Conservation (phyloP, 2,113 vertebrate genomes). For the Struthio camelus region DNA sequence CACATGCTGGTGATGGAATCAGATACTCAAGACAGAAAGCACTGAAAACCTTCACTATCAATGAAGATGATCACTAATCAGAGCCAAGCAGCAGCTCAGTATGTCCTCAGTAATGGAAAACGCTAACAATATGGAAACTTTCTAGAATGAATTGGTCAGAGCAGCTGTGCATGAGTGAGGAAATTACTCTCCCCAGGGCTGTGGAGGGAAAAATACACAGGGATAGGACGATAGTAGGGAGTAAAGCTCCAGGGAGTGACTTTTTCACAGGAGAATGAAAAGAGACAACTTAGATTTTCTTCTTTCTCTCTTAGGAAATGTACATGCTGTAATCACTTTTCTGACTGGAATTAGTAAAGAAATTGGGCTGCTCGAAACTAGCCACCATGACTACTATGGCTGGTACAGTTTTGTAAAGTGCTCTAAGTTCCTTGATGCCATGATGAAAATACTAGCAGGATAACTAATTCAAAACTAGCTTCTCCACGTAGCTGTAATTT, state of each 20-base stretch:
- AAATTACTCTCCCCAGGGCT: background rate
- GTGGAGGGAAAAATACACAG: background rate
- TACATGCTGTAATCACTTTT: background rate
- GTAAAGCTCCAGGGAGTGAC: background rate
- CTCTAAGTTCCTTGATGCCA: no score
- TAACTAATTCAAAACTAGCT: background rate
- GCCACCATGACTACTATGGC: background rate
- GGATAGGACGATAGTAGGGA: background rate
- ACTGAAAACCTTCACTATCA: background rate
- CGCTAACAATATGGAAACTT: background rate
- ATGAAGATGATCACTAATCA: background rate
- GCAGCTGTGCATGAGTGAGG: background rate
- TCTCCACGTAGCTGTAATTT: background rate
- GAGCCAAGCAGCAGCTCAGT: conserved; percentile 3
- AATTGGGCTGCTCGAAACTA: background rate
- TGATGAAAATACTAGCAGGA: no score
- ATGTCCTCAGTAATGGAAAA: background rate
- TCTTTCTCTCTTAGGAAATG: background rate
- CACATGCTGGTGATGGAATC: background rate
- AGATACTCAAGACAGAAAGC: background rate
- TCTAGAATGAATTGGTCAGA: background rate
- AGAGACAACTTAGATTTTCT: background rate
- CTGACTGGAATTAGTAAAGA: background rate
- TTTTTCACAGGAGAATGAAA: background rate
- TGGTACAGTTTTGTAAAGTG: background rate